Percentiles rank a stretch among this genome's conserved stretches.
These are phyloP conservation scores for Furcula furcula DNA, from an alignment of 2,888 invertebrate species.

Conservation along the genomic window DNA sequence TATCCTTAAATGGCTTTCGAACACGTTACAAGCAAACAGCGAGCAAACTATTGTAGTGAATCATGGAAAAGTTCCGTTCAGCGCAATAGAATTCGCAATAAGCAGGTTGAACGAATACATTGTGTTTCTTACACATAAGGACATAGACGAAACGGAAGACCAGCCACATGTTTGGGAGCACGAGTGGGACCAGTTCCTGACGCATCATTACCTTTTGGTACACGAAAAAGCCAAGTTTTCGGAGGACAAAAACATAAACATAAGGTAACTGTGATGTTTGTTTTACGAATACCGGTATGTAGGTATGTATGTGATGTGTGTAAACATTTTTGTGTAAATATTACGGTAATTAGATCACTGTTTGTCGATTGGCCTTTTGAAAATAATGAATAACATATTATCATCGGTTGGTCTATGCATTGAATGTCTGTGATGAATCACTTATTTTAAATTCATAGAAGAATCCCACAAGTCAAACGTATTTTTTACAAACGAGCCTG, in stretches of 20 bases:
- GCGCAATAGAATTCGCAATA: slow-evolving; percentile 90
- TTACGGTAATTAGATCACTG: slow-evolving; percentile 31
- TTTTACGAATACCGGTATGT: slow-evolving; percentile 12
- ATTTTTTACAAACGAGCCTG: too few species aligned
- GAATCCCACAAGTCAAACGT: too few species aligned
- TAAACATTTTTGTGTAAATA: slow-evolving; percentile 25
- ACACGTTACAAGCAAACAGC: slow-evolving; percentile 77
- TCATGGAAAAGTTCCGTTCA: slow-evolving; percentile 87
- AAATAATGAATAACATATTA: slow-evolving; percentile 25
- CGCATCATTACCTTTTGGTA: slow-evolving; percentile 85
- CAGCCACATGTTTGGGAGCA: slow-evolving; percentile 87
- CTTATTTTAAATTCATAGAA: too few species aligned
- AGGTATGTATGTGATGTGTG: too few species aligned
- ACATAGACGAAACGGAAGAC: slow-evolving; percentile 88
- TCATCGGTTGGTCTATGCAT: slow-evolving; percentile 13
- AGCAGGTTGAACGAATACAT: slow-evolving; percentile 89
- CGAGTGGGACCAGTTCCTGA: slow-evolving; percentile 94
- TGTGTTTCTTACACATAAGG: slow-evolving; percentile 87
- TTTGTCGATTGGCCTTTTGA: slow-evolving; percentile 21
- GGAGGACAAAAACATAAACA: slow-evolving; percentile 57
- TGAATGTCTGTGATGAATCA: slow-evolving; percentile 14
- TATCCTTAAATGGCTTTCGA: slow-evolving; percentile 89
- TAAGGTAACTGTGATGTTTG: slow-evolving; percentile 45
- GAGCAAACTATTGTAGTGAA: slow-evolving; percentile 78
- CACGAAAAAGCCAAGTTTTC: slow-evolving; percentile 82